Percentiles rank a stretch among this genome's conserved stretches.
Evolutionary conservation across 2,113 vertebrate species (phyloP).

Genomic region (Argyrosomus japonicus): DNA sequence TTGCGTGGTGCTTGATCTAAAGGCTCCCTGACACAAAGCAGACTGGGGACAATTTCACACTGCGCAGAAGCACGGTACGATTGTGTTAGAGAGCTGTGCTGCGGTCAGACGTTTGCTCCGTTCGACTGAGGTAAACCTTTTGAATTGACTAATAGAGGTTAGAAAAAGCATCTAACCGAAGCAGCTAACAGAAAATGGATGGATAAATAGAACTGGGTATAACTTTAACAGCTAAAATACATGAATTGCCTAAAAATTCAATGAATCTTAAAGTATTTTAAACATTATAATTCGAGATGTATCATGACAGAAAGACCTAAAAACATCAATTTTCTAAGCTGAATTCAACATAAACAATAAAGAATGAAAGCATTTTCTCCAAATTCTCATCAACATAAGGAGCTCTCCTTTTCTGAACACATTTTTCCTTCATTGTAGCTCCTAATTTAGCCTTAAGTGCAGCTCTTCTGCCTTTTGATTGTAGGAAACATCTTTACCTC

Average conservation of each 20-base stretch:
- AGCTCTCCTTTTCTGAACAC: not conserved
- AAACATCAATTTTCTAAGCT: not conserved
- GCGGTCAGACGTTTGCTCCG: conserved; percentile 10
- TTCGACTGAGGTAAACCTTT: not conserved
- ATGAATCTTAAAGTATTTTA: not conserved
- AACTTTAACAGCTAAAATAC: not conserved
- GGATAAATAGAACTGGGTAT: not conserved
- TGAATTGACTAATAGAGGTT: not conserved
- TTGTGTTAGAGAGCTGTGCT: not conserved
- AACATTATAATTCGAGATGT: not conserved
- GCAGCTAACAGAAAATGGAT: not conserved
- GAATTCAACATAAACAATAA: too few relatives aligned
- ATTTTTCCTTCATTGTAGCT: not conserved
- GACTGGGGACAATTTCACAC: conserved; percentile 49
- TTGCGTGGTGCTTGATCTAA: conserved; percentile 47
- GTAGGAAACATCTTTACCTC: conserved; percentile 6
- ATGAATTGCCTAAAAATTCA: not conserved
- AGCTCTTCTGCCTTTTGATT: conserved; percentile 8
- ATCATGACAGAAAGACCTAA: not conserved
- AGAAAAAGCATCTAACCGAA: too few relatives aligned
- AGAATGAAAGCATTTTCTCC: not conserved
- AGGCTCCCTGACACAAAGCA: conserved; percentile 56
- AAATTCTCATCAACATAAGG: not conserved
- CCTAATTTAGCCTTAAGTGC: conserved; percentile 10
- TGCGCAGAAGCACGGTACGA: not conserved